Evolutionary conservation across 1,140 invertebrate species (phyloP).

Genomic region (Galendromus occidentalis): DNA sequence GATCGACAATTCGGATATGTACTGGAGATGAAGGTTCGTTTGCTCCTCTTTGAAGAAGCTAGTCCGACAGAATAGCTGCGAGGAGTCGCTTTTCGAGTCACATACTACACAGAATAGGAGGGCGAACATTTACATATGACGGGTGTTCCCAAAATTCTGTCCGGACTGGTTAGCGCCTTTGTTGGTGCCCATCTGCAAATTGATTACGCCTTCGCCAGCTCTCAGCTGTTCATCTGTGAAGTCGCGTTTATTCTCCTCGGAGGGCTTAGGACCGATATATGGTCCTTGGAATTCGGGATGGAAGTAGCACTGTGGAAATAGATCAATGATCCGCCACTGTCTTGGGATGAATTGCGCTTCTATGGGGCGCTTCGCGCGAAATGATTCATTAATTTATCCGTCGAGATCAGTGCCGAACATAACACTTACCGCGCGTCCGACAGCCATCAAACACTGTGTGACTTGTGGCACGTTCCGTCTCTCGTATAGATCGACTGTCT

Average conservation of each 20-base stretch:
- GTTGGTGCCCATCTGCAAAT: slow-evolving; percentile 76
- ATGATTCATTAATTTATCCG: too few species aligned
- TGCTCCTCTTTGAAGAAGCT: too few species aligned
- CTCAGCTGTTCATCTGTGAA: slow-evolving; percentile 68
- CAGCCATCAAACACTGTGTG: slow-evolving; percentile 60
- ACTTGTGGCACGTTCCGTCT: slow-evolving; percentile 77
- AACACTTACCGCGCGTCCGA: slow-evolving; percentile 59
- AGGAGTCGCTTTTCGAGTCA: too few species aligned
- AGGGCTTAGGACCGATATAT: slow-evolving; percentile 54
- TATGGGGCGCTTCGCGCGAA: too few species aligned
- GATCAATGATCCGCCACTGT: too few species aligned
- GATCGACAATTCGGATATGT: too few species aligned
- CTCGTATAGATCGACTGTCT: slow-evolving; percentile 80
- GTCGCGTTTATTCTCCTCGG: slow-evolving; percentile 65
- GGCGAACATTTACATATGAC: slow-evolving; percentile 25
- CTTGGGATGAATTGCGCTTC: too few species aligned
- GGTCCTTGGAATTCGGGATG: slow-evolving; percentile 71
- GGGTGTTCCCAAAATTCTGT: slow-evolving; percentile 62
- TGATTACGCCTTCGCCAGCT: slow-evolving; percentile 63
- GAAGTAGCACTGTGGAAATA: slow-evolving; percentile 45
- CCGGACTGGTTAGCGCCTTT: slow-evolving; percentile 70
- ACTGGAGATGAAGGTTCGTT: too few species aligned
- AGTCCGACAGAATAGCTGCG: too few species aligned
- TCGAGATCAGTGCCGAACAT: too few species aligned
- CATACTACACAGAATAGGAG: too few species aligned